Evolutionary conservation across 1,140 invertebrate genomes (phyloP).

Genomic region (Megalonaias nervosa): DNA sequence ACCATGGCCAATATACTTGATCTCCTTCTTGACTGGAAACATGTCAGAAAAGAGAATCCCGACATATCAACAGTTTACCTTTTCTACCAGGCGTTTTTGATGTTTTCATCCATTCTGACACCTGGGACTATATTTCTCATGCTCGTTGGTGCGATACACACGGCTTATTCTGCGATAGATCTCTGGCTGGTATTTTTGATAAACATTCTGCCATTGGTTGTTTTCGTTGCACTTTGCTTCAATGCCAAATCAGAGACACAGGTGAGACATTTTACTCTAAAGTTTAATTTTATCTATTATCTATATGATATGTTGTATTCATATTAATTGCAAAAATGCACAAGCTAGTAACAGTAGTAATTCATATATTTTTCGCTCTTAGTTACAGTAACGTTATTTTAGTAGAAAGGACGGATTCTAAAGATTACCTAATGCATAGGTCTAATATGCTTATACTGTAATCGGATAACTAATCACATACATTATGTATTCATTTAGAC

Average conservation of each 20-base stretch:
- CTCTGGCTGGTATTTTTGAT: slow-evolving; percentile 71
- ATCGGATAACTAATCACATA: no score
- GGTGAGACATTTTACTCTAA: slow-evolving; percentile 44
- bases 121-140: slow-evolving; percentile 80
- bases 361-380: not conserved
- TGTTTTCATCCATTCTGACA: slow-evolving; percentile 76
- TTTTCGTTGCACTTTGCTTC: slow-evolving; percentile 73
- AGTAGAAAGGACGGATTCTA: no score
- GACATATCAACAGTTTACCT: slow-evolving; percentile 53
- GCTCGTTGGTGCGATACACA: slow-evolving; percentile 77
- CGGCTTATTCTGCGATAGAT: slow-evolving; percentile 72
- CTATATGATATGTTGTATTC: no score
- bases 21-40: slow-evolving; percentile 64
- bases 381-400: no score
- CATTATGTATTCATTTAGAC: no score
- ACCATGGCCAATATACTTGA: slow-evolving; percentile 79
- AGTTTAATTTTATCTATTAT: no score
- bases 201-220: slow-evolving; percentile 73
- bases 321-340: slow-evolving; percentile 45
- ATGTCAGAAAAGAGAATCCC: slow-evolving; percentile 59
- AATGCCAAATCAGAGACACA: slow-evolving; percentile 70
- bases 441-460: no score
- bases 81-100: slow-evolving; percentile 57
- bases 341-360: slow-evolving; percentile 29
- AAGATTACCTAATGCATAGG: no score